Evolutionary conservation across 1,140 invertebrate species (phyloP), one percentile per base, ranked within the genome.

Genomic region (Meloidogyne exigua): DNA sequence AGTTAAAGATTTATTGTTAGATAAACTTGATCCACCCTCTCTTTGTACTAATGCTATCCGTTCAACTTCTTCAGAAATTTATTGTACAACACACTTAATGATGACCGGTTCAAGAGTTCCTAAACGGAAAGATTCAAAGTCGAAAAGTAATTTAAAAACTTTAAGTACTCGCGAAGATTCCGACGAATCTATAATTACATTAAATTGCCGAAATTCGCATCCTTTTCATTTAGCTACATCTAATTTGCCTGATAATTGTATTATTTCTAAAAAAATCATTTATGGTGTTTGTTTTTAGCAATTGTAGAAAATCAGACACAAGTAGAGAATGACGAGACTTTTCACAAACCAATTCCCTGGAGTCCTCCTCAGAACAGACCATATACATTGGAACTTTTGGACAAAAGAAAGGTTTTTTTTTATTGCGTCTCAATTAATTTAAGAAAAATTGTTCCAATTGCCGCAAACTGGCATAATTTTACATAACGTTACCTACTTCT

Each of bases 1-100:
- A 10, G 2, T 28, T 44, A 44, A 28, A 44, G 28, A 32, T 32
- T 32, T 7, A 32, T 32, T 32, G 28, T 49, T 44, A 77, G 76
- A 68, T 57, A 77, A 77, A 49, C 26, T 78, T 26, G 76, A 77
- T 15, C 26, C 26, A 10, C 49, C 69, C 3, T 23, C 44, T 3
- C 25, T 79, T 13, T 81, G 80, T 62, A 81, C 80, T 32, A 81
- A 81, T 71, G 80, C 80, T n/a, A 81, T 81, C 26, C 62, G 68
- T 12, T 25, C 62, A 12, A 65, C 80, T 13, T 44, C 32, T 21
- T n/a, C 64, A 4, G 68, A 75, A 32, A 83, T 81, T 25, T 81
- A 84, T 32, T 81, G 80, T 64, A 71, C 66, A 36, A 81, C 80
- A 4, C 80, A 81, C 65, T 68, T 81, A 23, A 81, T 81, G 13